Base-by-base conservation (phyloP, 2,888 invertebrate species). In the Pterostichus niger region DNA sequence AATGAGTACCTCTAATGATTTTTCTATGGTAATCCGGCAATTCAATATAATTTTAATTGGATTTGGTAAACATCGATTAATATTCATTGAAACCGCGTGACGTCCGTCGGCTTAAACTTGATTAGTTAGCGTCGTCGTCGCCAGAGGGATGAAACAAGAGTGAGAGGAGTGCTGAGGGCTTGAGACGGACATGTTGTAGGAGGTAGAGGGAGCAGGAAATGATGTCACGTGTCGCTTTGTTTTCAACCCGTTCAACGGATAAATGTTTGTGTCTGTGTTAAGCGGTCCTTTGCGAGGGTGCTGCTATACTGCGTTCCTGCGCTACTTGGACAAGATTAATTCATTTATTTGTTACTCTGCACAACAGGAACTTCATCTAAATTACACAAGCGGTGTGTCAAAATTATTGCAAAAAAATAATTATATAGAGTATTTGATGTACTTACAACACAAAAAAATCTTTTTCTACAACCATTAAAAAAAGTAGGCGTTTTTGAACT, bases 21-120 rank as follows among this genome's bases (percentile, higher is more conserved):
- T 89, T 88, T 87, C 86, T 87, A 88, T 88, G 88, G 87, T 88
- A 89, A 88, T 88, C 84, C 85, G 84, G 85, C 73, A 73, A 82
- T 83, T 85, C 87, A 87, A 88, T 88, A 87, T 87, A 86, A 86
- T 86, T 87, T 87, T 88, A 88, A 89, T 88, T 89, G 88, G 87
- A 87, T 86, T 87, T 85, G 86, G 87, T 87, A 87, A 88, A 88
- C 84, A 87, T 87, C 88, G 87, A 88, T 89, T 88, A 89, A 89
- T 88, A 88, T 88, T 88, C 88, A 88, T 88, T 86, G 87, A 85
- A 56, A 68, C 52, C 68, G 40, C 49, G 80, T 80, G 68, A 68
- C 64, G 54, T 64, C 71, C 52, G 9, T 24, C 49, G 54, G 81
- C 71, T 81, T 81, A 73, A 81, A 81, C 81, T 81, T 81, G 81